Conservation (phyloP, 2,797 vertebrate genomes). For the Smutsia temminckii region DNA sequence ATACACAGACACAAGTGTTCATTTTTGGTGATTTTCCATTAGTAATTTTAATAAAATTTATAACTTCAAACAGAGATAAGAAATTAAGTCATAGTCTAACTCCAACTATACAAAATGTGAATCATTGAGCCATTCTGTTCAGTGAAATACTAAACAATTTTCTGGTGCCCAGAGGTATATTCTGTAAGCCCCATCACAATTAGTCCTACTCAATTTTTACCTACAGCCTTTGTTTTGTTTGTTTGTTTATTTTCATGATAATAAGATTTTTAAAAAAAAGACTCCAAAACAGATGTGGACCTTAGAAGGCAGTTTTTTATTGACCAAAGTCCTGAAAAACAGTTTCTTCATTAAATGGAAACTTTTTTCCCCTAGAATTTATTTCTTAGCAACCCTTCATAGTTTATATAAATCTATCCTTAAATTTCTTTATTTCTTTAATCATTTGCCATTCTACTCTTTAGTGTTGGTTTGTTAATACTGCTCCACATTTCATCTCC, state of each 20-base stretch:
- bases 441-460: neutral
- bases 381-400: neutral
- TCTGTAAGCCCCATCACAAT: neutral
- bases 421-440: neutral
- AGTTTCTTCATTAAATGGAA: constrained; percentile 32
- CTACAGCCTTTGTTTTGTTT: neutral
- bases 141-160: neutral
- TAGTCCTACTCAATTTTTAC: neutral
- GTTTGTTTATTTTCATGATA: neutral
- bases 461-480: neutral
- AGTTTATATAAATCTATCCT: neutral
- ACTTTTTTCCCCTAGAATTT: neutral
- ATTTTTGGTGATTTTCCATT: constrained; percentile 29
- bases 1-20: neutral
- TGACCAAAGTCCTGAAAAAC: neutral
- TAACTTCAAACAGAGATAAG: constrained; percentile 48
- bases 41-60: constrained; percentile 51
- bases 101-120: neutral
- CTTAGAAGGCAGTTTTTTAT: constrained; percentile 5
- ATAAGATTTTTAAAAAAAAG: neutral
- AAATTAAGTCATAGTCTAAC: neutral
- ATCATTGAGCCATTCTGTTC: neutral
- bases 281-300: neutral
- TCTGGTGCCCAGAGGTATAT: neutral
- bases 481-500: neutral